These are phyloP conservation scores for Oreochromis grahami DNA, from an alignment of 2,797 vertebrate genomes.

Conservation along the genomic window DNA sequence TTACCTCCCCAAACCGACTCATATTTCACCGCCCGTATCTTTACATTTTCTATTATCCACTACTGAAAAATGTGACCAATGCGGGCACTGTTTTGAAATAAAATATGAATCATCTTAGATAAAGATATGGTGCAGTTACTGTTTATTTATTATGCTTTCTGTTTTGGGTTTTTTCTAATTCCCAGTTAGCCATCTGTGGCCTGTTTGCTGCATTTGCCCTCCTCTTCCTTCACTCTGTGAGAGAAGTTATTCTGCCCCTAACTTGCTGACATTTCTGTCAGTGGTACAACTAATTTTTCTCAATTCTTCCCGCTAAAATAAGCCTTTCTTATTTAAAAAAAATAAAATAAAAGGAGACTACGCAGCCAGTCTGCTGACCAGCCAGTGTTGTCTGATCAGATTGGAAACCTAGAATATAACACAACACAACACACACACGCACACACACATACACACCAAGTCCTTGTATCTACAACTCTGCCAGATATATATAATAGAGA, in stretches of 20 bases:
- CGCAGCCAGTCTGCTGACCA: slow-evolving; percentile 50
- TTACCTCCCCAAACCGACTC: slow-evolving; percentile 73
- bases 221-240: slow-evolving; percentile 4
- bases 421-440: slow-evolving; percentile 41
- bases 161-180: slow-evolving; percentile 22
- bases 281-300: slow-evolving; percentile 30
- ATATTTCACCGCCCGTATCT: slow-evolving; percentile 78
- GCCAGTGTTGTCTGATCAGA: slow-evolving; percentile 59
- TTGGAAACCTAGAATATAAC: slow-evolving; percentile 57
- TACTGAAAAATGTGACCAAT: slow-evolving; percentile 74
- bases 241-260: slow-evolving; percentile 50
- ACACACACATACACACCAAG: slow-evolving; percentile 2
- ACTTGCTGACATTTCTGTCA: slow-evolving; percentile 54
- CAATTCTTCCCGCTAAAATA: slow-evolving; percentile 23
- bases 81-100: slow-evolving; percentile 68
- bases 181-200: slow-evolving; percentile 40
- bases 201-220: slow-evolving; percentile 3
- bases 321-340: slow-evolving; percentile 2
- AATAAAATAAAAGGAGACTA: background rate
- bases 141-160: slow-evolving; percentile 29
- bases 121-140: slow-evolving; percentile 64
- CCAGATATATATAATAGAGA: slow-evolving; percentile 71
- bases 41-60: slow-evolving; percentile 80
- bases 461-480: slow-evolving; percentile 62
- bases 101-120: slow-evolving; percentile 77